phyloP scores from a whole-genome alignment of 2,797 vertebrate genomes.

The Adrianichthys oophorus region DNA sequence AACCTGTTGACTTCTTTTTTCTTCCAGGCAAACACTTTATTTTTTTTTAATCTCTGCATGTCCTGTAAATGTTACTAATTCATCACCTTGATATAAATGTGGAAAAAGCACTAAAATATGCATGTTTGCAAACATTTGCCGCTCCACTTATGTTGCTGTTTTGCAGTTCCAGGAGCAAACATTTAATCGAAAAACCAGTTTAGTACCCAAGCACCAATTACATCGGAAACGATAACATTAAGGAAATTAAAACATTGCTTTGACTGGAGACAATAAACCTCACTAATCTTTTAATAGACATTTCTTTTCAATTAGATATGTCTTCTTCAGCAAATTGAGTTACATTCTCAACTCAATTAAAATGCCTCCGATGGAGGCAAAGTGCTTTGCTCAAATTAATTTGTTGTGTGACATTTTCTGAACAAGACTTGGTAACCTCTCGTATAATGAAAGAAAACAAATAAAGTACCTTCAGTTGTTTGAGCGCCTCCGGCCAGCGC shows the following conservation, averaged over 20 bases:
- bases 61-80: no score
- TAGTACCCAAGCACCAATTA: slow-evolving; percentile 79
- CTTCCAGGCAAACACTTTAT: slow-evolving; percentile 71
- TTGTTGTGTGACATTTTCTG: slow-evolving; percentile 76
- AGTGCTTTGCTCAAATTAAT: slow-evolving; percentile 77
- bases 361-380: slow-evolving; percentile 68
- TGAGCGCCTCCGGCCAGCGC: slow-evolving; percentile 56
- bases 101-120: no score
- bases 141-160: no score
- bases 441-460: slow-evolving; percentile 76
- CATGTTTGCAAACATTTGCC: no score
- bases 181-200: slow-evolving; percentile 79
- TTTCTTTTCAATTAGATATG: slow-evolving; percentile 83
- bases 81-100: no score
- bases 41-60: no score
- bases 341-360: slow-evolving; percentile 82
- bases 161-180: no score
- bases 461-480: slow-evolving; percentile 66
- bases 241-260: slow-evolving; percentile 82
- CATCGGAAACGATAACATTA: slow-evolving; percentile 81
- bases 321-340: slow-evolving; percentile 79
- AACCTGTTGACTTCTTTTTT: slow-evolving; percentile 65
- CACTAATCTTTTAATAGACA: slow-evolving; percentile 82
- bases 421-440: slow-evolving; percentile 74
- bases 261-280: slow-evolving; percentile 76